Conservation (phyloP, 2,888 invertebrate species). For the Athalia circularis region DNA sequence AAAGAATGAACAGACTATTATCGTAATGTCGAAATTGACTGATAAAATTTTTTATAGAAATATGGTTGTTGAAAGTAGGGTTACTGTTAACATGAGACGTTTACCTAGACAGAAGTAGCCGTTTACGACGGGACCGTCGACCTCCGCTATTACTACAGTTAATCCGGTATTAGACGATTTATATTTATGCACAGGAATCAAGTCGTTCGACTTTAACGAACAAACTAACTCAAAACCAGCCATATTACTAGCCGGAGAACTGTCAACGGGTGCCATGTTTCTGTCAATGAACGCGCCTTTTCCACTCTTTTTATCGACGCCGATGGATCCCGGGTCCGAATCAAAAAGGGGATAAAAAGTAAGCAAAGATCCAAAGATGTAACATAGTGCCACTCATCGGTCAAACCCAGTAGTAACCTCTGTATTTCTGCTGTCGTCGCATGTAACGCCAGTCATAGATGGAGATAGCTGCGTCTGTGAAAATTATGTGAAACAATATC, state of each 20-base stretch:
- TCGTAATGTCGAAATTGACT: neutral
- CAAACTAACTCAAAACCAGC: conserved; percentile 77
- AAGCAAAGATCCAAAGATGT: too few relatives aligned
- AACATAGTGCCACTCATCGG: too few relatives aligned
- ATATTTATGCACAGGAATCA: conserved; percentile 88
- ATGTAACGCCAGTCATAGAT: too few relatives aligned
- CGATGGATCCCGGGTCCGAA: too few relatives aligned
- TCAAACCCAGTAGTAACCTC: too few relatives aligned
- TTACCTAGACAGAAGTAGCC: conserved; percentile 91
- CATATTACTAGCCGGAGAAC: conserved; percentile 69
- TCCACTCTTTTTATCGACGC: neutral
- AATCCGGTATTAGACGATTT: conserved; percentile 87
- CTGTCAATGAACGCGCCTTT: conserved; percentile 16
- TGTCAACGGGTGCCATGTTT: conserved; percentile 70
- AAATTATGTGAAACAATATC: neutral
- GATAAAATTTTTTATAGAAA: neutral
- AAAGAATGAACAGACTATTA: conserved; percentile 22
- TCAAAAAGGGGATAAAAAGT: too few relatives aligned
- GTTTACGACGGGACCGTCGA: conserved; percentile 93
- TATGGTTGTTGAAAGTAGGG: neutral
- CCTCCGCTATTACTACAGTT: conserved; percentile 88
- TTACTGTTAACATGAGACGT: neutral
- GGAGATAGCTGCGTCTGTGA: too few relatives aligned
- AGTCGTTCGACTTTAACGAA: conserved; percentile 82
- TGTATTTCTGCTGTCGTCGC: too few relatives aligned